Evolutionary conservation across 2,888 invertebrate species (phyloP).

Genomic region (Harpalus rufipes): DNA sequence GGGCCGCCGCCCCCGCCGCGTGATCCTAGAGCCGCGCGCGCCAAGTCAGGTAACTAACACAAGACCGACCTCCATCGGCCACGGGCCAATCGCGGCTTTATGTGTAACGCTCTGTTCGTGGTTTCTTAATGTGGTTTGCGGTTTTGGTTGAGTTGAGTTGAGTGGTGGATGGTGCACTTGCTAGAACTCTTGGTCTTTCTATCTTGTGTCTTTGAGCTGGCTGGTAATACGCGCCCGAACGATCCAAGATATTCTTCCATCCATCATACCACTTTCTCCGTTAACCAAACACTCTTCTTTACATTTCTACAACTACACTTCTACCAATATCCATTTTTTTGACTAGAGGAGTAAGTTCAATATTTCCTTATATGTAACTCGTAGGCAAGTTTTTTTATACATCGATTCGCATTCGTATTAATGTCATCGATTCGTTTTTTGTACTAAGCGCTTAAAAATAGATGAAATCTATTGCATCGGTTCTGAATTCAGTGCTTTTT

Average conservation of each 20-base stretch:
- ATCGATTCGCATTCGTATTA: too few species aligned
- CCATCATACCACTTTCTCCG: slow-evolving; percentile 26
- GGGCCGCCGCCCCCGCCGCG: slow-evolving; percentile 93
- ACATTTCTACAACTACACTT: neutral
- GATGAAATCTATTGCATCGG: too few species aligned
- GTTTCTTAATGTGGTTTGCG: slow-evolving; percentile 57
- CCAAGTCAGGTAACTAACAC: slow-evolving; percentile 72
- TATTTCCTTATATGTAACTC: too few species aligned
- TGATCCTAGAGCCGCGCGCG: slow-evolving; percentile 80
- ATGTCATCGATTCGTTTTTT: too few species aligned
- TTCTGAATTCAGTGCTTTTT: too few species aligned
- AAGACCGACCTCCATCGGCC: slow-evolving; percentile 10
- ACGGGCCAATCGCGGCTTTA: slow-evolving; percentile 68
- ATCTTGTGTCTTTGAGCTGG: slow-evolving; percentile 62
- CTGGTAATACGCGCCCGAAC: slow-evolving; percentile 52
- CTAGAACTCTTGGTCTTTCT: slow-evolving; percentile 69
- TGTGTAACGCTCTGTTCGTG: slow-evolving; percentile 71
- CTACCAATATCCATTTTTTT: too few species aligned
- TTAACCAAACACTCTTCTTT: slow-evolving; percentile 31
- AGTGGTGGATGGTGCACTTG: slow-evolving; percentile 63
- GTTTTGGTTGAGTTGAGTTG: slow-evolving; percentile 42
- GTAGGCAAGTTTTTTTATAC: too few species aligned
- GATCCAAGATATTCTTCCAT: slow-evolving; percentile 40
- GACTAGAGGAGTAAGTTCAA: too few species aligned
- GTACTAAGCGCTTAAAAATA: too few species aligned